A percentile compares a stretch with the other conserved stretches of the same genome.
Conservation (phyloP, 1,140 invertebrate genomes). For the Drosophila yakuba region DNA sequence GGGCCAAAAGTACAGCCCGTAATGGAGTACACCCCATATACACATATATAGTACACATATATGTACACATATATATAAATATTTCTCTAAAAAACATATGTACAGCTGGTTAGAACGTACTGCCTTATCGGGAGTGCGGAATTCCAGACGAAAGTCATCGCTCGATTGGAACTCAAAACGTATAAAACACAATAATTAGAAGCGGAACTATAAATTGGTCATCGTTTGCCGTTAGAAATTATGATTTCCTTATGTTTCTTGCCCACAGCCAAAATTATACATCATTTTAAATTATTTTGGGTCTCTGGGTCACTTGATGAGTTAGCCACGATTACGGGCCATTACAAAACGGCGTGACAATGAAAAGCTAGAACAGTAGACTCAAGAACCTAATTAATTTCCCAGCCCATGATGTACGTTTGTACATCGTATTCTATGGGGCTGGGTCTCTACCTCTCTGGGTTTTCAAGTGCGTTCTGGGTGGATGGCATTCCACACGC, state of each 20-base stretch:
- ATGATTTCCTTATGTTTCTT: background rate
- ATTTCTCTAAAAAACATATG: conserved; percentile 9
- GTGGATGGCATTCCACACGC: conserved; percentile 55
- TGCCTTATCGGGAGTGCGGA: conserved; percentile 45
- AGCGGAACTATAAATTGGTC: conserved; percentile 38
- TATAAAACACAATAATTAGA: conserved; percentile 20
- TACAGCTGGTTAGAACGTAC: conserved; percentile 40
- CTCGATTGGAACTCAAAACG: background rate
- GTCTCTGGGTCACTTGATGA: conserved; percentile 74
- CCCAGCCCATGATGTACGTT: conserved; percentile 21
- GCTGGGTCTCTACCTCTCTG: background rate
- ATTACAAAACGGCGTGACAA: conserved; percentile 70
- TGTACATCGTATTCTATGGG: conserved; percentile 21
- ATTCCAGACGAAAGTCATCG: conserved; percentile 19
- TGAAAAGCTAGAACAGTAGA: conserved; percentile 24
- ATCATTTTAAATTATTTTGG: conserved; percentile 25
- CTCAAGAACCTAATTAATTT: conserved; percentile 63
- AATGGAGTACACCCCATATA: conserved; percentile 26
- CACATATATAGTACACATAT: background rate
- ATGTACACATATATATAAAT: background rate
- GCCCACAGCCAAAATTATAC: background rate
- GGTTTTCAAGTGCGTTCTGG: conserved; percentile 39
- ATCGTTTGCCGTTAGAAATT: conserved; percentile 17
- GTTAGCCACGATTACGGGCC: conserved; percentile 64
- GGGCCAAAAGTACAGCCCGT: conserved; percentile 36